Evolutionary conservation across 2,888 invertebrate species (phyloP), one percentile per base, ranked within the genome.

Genomic region (Perizoma flavofasciatum): DNA sequence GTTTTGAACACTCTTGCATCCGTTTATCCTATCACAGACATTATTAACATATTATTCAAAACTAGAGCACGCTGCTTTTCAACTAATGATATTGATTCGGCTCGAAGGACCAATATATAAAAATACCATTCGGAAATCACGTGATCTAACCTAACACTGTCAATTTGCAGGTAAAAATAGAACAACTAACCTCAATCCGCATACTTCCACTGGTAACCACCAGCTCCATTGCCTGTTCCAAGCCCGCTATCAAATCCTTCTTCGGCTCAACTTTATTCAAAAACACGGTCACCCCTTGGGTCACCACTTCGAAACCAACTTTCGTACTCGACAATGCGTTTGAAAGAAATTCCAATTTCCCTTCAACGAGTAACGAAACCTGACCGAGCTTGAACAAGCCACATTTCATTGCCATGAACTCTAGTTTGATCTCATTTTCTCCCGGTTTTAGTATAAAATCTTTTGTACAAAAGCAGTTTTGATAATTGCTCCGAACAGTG

Each of bases 181-280:
- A 11, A n/a, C 92, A 87, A 81, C 96, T 96, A 75, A 95, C 86
- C 48, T 94, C 93, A 77, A 97, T 95, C 63, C 92, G 93, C 59
- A 95, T 94, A 85, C 97, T 97, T 4, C 97, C 97, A 65, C 96
- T 96, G 0, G 94, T 94, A 10, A 98, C 93, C 45, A 95, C 94
- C 54, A 98, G 77, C 69, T 95, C 94, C 88, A 97, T 94, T 22
- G 94, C 93, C 82, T 97, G 97, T 70, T 95, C 95, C 65, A 97
- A 92, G 0, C 97, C 97, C 0, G 97, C 96, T 5, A 98, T 93
- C 48, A 98, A 88, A 72, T 97, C 96, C 66, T 95, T 95, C 83
- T 89, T 94, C 75, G 83, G 93, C 61, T 83, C 91, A 44, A 84
- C 92, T 68, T 88, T 93, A 83, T 92, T 92, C 67, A 92, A 77